Evolutionary conservation across 2,797 vertebrate species (phyloP).

Genomic region (Limosa lapponica): DNA sequence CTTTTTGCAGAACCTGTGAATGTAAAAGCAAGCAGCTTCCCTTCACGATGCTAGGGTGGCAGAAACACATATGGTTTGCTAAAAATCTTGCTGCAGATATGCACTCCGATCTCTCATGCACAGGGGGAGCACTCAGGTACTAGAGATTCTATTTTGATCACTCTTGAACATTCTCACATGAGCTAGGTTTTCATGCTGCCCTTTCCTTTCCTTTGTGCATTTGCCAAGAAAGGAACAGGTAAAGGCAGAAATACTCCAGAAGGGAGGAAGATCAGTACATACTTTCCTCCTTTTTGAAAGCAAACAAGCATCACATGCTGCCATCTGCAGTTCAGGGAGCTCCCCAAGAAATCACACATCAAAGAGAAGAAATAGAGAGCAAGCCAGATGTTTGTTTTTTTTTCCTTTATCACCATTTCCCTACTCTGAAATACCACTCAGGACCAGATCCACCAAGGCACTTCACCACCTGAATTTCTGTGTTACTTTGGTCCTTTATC

Average conservation of each 20-base stretch:
- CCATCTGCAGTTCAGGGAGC: slow-evolving; percentile 51
- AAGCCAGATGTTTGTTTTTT: neutral
- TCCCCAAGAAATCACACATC: neutral
- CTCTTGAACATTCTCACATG: neutral
- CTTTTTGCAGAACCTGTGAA: neutral
- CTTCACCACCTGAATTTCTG: neutral
- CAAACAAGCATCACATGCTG: slow-evolving; percentile 37
- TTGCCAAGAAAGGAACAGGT: neutral
- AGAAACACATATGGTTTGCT: neutral
- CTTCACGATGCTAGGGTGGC: neutral
- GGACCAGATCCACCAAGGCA: neutral
- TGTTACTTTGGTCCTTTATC: neutral
- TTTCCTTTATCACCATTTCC: neutral
- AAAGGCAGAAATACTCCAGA: neutral
- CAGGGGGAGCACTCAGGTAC: neutral
- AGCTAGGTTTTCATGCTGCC: neutral
- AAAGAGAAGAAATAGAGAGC: neutral
- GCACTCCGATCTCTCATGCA: neutral
- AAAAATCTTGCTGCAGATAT: neutral
- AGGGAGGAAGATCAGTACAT: neutral
- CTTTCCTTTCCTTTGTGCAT: neutral
- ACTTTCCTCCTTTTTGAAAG: neutral
- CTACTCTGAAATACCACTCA: neutral
- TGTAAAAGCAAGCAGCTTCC: neutral
- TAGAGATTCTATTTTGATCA: neutral